These are phyloP conservation scores for Philaenus spumarius DNA, from an alignment of 1,140 invertebrate species.

Conservation along the genomic window DNA sequence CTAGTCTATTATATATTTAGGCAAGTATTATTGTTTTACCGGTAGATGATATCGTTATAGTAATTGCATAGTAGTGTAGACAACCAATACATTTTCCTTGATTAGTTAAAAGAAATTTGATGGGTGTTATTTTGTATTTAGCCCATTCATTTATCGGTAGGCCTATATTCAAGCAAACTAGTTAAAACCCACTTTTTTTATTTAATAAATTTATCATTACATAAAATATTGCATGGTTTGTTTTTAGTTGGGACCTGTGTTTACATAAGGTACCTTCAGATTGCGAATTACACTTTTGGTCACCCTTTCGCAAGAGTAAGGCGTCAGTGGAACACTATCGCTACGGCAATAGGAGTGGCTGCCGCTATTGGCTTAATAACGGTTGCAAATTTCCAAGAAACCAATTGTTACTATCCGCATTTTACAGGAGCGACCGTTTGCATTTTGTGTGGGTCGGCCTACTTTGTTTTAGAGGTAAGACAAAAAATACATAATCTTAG, in stretches of 20 bases:
- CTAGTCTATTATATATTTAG: no score
- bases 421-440: conserved; percentile 2
- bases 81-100: no score
- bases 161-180: no score
- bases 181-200: no score
- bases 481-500: no score
- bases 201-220: no score
- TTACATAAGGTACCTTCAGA: conserved; percentile 3
- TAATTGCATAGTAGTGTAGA: no score
- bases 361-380: neutral
- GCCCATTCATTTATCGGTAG: no score
- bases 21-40: no score
- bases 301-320: neutral
- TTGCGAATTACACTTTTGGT: neutral
- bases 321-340: neutral
- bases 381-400: conserved; percentile 8
- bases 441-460: neutral
- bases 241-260: neutral
- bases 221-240: neutral
- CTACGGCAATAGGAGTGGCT: neutral
- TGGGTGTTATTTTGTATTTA: no score
- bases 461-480: conserved; percentile 8
- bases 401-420: neutral
- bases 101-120: no score
- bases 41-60: no score